These are phyloP conservation scores for Panurus biarmicus DNA, from an alignment of 2,113 vertebrate genomes.

Conservation along the genomic window DNA sequence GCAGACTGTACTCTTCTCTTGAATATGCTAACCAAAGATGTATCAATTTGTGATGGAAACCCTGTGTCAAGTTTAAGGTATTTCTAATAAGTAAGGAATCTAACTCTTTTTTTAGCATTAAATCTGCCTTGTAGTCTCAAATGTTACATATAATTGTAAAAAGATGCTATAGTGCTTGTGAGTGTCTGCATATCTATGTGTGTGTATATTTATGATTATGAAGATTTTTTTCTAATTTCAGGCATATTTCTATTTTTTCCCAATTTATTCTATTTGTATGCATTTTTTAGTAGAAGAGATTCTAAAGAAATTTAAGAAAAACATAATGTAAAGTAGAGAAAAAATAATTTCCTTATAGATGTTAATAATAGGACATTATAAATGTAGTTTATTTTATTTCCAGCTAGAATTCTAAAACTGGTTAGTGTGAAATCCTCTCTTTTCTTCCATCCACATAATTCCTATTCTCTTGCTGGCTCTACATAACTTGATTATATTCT, in stretches of 20 bases:
- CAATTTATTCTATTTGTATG: neutral
- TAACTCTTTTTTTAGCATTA: neutral
- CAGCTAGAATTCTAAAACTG: neutral
- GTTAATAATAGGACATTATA: neutral
- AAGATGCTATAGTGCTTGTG: neutral
- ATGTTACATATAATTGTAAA: neutral
- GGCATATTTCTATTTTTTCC: neutral
- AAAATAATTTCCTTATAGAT: neutral
- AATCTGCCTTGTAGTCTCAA: neutral
- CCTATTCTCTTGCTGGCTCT: neutral
- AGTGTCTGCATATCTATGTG: neutral
- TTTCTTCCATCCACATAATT: neutral
- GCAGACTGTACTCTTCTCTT: neutral
- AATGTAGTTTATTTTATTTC: neutral
- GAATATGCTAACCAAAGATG: neutral
- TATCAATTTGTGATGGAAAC: neutral
- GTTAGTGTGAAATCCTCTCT: neutral
- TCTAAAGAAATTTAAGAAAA: neutral
- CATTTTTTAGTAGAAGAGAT: neutral
- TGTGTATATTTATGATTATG: neutral
- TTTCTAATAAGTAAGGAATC: constrained; percentile 1
- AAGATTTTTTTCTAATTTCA: neutral
- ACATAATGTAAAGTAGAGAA: neutral
- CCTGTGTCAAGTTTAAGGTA: neutral
- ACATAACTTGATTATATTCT: constrained; percentile 37